These are phyloP conservation scores for Leucozona laternaria DNA, from an alignment of 2,888 invertebrate genomes.

Conservation along the genomic window DNA sequence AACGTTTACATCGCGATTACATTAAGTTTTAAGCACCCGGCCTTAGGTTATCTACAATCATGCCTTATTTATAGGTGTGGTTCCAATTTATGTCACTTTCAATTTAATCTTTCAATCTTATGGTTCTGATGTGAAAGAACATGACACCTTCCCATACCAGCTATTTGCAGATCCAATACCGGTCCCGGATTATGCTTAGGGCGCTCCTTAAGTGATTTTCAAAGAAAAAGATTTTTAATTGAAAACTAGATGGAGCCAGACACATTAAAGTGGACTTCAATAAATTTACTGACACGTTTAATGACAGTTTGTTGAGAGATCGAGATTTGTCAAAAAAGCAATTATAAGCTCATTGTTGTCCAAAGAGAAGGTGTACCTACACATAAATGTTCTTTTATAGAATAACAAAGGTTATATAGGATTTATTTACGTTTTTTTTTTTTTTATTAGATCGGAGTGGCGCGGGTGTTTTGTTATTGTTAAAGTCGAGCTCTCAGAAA, in stretches of 20 bases:
- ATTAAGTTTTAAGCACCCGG: not conserved
- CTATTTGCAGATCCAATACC: constrained; percentile 13
- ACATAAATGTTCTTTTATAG: not conserved
- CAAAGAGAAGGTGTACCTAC: constrained; percentile 3
- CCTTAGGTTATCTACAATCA: not conserved
- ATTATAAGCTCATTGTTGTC: constrained; percentile 39
- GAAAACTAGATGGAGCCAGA: not conserved
- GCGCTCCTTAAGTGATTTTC: constrained; percentile 19
- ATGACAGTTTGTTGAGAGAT: constrained; percentile 12
- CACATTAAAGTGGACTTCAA: constrained; percentile 25
- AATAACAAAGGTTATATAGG: constrained; percentile 26
- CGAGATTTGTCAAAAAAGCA: constrained; percentile 29
- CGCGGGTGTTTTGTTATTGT: constrained; percentile 10
- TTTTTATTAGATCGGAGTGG: constrained; percentile 14
- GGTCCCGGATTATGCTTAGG: constrained; percentile 19
- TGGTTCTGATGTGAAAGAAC: constrained; percentile 14
- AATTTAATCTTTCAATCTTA: constrained; percentile 30
- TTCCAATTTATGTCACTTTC: constrained; percentile 30
- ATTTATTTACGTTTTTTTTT: not conserved
- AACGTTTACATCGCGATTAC: not conserved
- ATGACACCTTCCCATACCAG: constrained; percentile 19
- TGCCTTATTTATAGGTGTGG: constrained; percentile 30
- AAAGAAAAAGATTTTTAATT: constrained; percentile 30
- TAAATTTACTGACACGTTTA: constrained; percentile 41
- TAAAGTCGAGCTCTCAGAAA: constrained; percentile 35